Conservation (phyloP, 2,113 vertebrate genomes). For the Paradoxurus hermaphroditus region DNA sequence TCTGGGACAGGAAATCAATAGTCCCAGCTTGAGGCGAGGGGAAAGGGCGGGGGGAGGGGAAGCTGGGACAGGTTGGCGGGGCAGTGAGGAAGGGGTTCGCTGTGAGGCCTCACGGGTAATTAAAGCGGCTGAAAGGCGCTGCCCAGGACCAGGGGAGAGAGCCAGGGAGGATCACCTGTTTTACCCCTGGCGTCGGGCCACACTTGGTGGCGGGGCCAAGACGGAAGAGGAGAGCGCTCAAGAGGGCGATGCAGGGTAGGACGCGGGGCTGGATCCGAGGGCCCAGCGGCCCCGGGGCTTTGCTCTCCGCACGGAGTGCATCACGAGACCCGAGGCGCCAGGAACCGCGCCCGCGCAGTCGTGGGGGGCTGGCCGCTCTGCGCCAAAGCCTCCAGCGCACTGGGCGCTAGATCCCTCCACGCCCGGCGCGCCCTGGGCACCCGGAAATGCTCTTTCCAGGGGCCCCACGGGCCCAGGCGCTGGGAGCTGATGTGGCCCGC, state of each 20-base stretch:
- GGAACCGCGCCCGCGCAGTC: accelerated
- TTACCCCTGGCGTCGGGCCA: too few relatives aligned
- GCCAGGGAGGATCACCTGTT: not conserved
- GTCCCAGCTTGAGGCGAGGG: not conserved
- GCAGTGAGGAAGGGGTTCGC: not conserved
- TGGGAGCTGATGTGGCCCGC: not conserved
- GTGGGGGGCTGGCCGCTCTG: accelerated
- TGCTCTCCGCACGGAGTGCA: not conserved
- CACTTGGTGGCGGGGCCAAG: accelerated
- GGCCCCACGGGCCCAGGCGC: conserved; percentile 74
- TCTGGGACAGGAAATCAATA: not conserved
- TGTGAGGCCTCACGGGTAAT: too few relatives aligned
- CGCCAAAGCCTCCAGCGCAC: not conserved
- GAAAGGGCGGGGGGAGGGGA: accelerated
- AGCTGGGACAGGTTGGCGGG: not conserved
- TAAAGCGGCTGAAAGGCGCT: not conserved
- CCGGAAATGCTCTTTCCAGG: conserved; percentile 77
- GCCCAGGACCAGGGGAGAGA: not conserved
- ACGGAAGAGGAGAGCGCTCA: accelerated
- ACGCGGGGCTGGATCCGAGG: accelerated
- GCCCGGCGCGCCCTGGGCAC: accelerated
- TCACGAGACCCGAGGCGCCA: not conserved
- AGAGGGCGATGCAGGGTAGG: accelerated
- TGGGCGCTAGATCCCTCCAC: not conserved
- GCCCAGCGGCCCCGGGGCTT: accelerated